These are phyloP conservation scores for Tetrao urogallus DNA, from an alignment of 2,113 vertebrate genomes.

Conservation along the genomic window DNA sequence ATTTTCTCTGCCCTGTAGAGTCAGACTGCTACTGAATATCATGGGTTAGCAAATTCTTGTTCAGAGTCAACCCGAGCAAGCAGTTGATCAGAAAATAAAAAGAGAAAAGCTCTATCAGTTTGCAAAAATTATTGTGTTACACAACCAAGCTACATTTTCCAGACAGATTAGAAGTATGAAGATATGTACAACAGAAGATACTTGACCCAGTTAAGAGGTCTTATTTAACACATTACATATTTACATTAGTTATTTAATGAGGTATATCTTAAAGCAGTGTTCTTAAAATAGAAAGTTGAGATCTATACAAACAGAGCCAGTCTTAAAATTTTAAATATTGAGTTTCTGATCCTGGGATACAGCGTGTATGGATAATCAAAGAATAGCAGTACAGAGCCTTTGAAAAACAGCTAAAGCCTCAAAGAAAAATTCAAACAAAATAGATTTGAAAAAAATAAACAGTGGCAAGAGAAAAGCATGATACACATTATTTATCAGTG, in stretches of 20 bases:
- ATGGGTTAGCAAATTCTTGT: neutral
- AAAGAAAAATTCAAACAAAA: neutral
- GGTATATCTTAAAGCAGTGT: neutral
- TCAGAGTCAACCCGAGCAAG: neutral
- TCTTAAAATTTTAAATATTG: neutral
- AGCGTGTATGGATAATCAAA: neutral
- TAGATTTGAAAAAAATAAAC: fast-evolving
- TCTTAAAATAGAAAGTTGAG: neutral
- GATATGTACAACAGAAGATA: neutral
- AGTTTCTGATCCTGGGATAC: neutral
- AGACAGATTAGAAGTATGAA: neutral
- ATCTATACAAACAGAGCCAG: neutral
- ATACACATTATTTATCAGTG: neutral
- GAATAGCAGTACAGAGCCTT: neutral
- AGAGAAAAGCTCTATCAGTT: neutral
- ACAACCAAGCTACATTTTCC: neutral
- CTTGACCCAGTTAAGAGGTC: neutral
- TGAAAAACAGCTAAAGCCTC: neutral
- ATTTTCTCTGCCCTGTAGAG: neutral
- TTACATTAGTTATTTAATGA: neutral
- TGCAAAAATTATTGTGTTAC: neutral
- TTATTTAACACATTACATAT: neutral
- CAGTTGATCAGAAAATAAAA: neutral
- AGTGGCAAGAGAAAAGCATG: fast-evolving
- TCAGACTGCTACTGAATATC: neutral